Percentiles rank a stretch among this genome's conserved stretches.
These are phyloP conservation scores for Strix aluco DNA, from an alignment of 2,113 vertebrate genomes.

Conservation along the genomic window DNA sequence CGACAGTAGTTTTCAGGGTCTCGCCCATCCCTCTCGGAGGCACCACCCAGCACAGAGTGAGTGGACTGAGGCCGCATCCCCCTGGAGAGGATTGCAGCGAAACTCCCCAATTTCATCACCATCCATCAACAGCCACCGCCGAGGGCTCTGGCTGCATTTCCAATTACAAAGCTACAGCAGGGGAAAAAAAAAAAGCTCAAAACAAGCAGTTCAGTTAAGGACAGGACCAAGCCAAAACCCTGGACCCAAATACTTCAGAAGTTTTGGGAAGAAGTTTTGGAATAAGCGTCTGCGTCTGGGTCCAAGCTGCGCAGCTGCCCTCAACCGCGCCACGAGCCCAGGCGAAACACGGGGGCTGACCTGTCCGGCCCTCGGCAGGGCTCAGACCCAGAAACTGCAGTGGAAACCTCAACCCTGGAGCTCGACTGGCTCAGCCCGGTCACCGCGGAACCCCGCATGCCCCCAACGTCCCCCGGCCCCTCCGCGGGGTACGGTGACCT, in stretches of 20 bases:
- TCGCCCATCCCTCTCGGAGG: background rate
- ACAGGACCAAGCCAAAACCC: background rate
- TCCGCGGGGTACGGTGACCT: accelerated
- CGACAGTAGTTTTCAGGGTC: background rate
- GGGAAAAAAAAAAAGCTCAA: accelerated
- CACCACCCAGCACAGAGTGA: background rate
- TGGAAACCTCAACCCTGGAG: background rate
- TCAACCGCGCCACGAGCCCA: accelerated
- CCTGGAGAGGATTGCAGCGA: background rate
- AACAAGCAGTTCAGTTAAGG: background rate
- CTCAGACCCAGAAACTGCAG: background rate
- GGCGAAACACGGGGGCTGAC: background rate
- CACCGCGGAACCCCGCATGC: background rate
- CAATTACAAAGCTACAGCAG: background rate
- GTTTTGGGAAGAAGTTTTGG: background rate
- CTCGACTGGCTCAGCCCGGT: accelerated
- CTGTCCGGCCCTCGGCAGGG: background rate
- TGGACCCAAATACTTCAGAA: background rate
- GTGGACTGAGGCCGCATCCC: background rate
- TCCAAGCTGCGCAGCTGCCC: background rate
- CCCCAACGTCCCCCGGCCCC: accelerated
- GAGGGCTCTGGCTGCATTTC: background rate
- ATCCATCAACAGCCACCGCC: background rate
- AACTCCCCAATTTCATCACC: background rate
- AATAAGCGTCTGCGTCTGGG: background rate